Evolutionary conservation across 2,888 invertebrate species (phyloP), one percentile per base, ranked within the genome.

Genomic region (Trichacis sp.): DNA sequence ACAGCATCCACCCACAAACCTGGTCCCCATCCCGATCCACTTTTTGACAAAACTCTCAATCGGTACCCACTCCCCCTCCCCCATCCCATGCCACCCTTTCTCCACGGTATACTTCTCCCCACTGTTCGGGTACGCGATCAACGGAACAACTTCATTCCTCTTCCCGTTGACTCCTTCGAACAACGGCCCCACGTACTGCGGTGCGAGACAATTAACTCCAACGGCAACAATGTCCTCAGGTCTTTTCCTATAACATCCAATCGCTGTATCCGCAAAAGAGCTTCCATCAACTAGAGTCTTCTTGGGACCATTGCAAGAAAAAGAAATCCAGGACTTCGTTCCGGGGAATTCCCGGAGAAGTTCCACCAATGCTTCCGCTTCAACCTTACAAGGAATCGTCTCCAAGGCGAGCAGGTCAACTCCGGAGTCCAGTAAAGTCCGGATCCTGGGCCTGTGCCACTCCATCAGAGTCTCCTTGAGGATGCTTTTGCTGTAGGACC

Each of bases 41-140:
- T 92, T 90, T 15, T 88, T 87, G 6, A 95, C 89, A 78, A 91
- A 93, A 17, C 88, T 87, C 64, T 90, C 91, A 0, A 95, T 88
- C 1, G 92, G 88, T 68, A 90, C 89, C 79, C 90, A 90, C 78
- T 89, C 89, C 72, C 91, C 90, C 1, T 74, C 74, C 2, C 59
- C 69, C 86, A 86, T 90, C 14, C 40, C 15, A 14, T 40, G 40
- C 91, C 91, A 82, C 51, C 83, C 84, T 8, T 77, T 87, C 5
- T 76, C 87, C 54, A 90, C 88, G 75, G 88, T 89, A 86, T 93
- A 95, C 78, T 88, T 89, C 84, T 94, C 94, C 51, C 97, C 97
- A 76, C 95, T 95, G 83, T 97, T 97, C 2, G 97, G 96, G 85
- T 97, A 97, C 19, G 93, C 94, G 58, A 97, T 90, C 55, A 96